Conservation (phyloP, 2,888 invertebrate species). For the Patella depressa region DNA sequence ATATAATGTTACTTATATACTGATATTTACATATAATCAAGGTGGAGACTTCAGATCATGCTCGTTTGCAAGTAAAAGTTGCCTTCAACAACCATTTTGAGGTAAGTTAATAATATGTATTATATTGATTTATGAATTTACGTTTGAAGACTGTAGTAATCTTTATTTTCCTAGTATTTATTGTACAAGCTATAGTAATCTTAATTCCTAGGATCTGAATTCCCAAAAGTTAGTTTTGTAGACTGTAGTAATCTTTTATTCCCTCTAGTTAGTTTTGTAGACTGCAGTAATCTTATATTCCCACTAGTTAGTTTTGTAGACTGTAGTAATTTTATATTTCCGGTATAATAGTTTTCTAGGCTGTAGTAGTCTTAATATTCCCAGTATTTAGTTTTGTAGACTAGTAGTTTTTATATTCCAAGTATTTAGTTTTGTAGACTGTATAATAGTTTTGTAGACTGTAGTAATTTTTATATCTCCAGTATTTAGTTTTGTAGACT, state of each 20-base stretch:
- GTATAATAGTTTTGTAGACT: no score
- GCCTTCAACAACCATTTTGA: conserved; percentile 66
- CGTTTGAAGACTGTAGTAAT: no score
- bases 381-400: background rate
- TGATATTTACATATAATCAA: conserved; percentile 28
- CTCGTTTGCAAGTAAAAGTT: conserved; percentile 57
- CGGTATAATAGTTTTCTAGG: no score
- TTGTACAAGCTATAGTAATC: background rate
- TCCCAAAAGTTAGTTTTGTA: background rate
- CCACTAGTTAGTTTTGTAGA: no score
- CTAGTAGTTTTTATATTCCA: background rate
- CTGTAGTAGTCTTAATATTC: background rate
- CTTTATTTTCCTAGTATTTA: background rate
- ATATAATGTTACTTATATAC: background rate
- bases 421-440: background rate
- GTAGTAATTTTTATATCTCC: no score
- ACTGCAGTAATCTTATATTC: no score
- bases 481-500: no score
- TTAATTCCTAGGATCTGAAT: no score
- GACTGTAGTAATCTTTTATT: background rate
- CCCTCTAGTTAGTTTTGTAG: background rate
- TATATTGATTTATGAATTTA: no score
- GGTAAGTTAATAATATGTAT: conserved; percentile 39
- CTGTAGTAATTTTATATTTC: no score
- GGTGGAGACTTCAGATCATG: conserved; percentile 69